Percentiles rank a stretch among this genome's conserved stretches.
These are phyloP conservation scores for Rhaphigaster nebulosa DNA, from an alignment of 2,888 invertebrate genomes.

Conservation along the genomic window DNA sequence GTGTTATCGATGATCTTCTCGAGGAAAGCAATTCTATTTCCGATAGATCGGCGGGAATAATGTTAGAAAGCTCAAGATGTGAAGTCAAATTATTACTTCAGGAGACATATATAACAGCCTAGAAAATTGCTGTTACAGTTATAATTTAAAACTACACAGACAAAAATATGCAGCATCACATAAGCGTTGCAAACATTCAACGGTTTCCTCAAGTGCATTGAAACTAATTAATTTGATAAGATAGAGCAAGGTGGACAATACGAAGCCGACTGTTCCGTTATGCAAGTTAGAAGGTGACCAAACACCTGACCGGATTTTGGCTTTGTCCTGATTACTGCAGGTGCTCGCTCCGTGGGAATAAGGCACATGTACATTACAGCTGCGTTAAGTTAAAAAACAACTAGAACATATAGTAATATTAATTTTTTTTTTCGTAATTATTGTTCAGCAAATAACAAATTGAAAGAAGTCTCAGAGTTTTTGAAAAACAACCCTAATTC, in stretches of 20 bases:
- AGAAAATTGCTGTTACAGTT: not conserved
- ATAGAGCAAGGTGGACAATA: not conserved
- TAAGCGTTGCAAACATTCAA: not conserved
- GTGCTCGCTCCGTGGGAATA: conserved; percentile 36
- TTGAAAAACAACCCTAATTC: too few species aligned
- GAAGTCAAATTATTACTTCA: not conserved
- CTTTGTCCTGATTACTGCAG: conserved; percentile 34
- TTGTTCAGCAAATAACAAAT: not conserved
- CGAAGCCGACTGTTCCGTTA: not conserved
- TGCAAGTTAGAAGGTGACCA: not conserved
- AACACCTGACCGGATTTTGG: conserved; percentile 46
- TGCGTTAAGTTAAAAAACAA: not conserved
- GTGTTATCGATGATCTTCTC: not conserved
- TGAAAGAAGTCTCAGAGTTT: not conserved
- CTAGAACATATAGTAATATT: not conserved
- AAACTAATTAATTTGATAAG: not conserved
- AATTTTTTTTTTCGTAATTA: not conserved
- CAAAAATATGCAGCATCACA: not conserved
- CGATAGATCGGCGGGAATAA: too few species aligned
- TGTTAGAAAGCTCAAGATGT: not conserved
- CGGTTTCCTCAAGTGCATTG: not conserved
- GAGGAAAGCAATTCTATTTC: too few species aligned
- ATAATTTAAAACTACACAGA: not conserved
- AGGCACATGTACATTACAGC: not conserved
- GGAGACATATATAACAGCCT: not conserved